Base-by-base conservation (phyloP, 2,797 vertebrate species). In the Malurus leucopterus region DNA sequence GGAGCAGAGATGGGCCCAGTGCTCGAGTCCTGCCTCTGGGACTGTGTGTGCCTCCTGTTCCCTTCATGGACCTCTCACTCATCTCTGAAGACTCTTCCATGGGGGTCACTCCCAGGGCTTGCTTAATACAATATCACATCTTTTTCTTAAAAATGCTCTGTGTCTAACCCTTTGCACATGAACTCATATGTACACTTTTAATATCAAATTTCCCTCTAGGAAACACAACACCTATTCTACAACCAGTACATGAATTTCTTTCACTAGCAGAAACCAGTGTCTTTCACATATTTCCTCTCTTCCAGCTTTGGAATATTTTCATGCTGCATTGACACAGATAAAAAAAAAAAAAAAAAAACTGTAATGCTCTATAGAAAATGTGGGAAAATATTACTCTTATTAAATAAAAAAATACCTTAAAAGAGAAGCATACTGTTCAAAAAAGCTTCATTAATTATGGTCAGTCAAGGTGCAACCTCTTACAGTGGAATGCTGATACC, bases 1-100 rank as follows among this genome's bases (percentile, higher is more conserved):
- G 36, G 36, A 22, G 29, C 30, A 17, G 29, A 19, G 32, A n/a
- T n/a, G n/a, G n/a, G n/a, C n/a, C n/a, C 40, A 53, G 58, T 9
- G 21, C 10, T 64, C 10, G 4, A 72, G 23, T 34, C 23, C 22
- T 50, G 27, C 7, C 24, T 44, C 40, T 62, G 47, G 55, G 65
- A 22, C 7, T 40, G 24, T 34, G n/a, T 1, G 1, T 64, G 47
- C 10, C 5, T 3, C 16, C 12, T 3, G 4, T 19, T 20, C 14
- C 11, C 27, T 59, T 55, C 22, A 18, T 13, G 46, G 44, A 19
- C 24, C 21, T 79, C 27, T 51, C 21, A 6, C 2, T 19, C 21
- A 3, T 22, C 44, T 50, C 26, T 65, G 30, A 40, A 69, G 38
- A 32, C 18, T 40, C 8, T 63, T 64, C 34, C 2, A 0, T 36